Evolutionary conservation across 2,113 vertebrate genomes (phyloP).

Genomic region (Dolichotis patagonum): DNA sequence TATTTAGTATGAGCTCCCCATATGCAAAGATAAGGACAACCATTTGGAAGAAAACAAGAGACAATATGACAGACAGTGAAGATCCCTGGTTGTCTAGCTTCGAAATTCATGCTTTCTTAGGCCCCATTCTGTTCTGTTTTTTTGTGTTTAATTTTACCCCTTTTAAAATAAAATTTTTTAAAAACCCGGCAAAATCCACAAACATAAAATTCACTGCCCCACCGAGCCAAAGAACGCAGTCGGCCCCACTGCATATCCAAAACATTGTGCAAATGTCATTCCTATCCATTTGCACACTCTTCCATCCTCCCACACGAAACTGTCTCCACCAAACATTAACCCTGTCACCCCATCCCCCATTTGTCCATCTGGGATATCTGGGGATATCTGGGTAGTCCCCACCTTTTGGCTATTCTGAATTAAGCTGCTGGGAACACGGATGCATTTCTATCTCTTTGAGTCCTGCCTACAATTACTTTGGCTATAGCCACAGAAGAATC

Average conservation of each 20-base stretch:
- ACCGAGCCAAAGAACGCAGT: fast-evolving
- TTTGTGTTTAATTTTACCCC: too few relatives aligned
- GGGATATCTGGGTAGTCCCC: background rate
- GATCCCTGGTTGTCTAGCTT: too few relatives aligned
- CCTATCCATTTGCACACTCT: too few relatives aligned
- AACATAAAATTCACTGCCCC: too few relatives aligned
- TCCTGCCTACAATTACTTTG: background rate
- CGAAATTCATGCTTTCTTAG: too few relatives aligned
- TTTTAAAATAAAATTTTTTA: too few relatives aligned
- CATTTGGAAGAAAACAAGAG: too few relatives aligned
- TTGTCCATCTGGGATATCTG: fast-evolving
- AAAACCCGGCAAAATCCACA: background rate
- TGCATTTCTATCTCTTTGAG: fast-evolving
- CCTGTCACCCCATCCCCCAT: fast-evolving
- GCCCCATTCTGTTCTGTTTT: too few relatives aligned
- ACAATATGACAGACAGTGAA: too few relatives aligned
- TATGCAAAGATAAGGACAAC: too few relatives aligned
- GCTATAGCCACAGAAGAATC: too few relatives aligned
- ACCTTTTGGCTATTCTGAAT: background rate
- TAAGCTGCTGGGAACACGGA: background rate
- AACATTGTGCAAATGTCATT: fast-evolving
- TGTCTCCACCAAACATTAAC: background rate
- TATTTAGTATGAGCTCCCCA: too few relatives aligned
- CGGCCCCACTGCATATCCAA: background rate
- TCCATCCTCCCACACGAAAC: fast-evolving